A percentile compares a stretch with the other conserved stretches of the same genome.
phyloP scores from a whole-genome alignment of 2,113 vertebrate species.

The chimpanzee (Pan troglodytes) region NHGRI_mPanTro3-v2.1_pri NC_072415.2:28052001-28052500 shows the following conservation, averaged over 20 bases:
- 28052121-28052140: neutral
- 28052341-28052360: neutral
- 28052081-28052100: neutral
- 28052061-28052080: neutral
- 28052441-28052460: neutral
- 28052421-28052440: neutral
- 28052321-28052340: constrained; percentile 36
- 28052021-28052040: neutral
- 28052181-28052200: neutral
- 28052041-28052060: neutral
- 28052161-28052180: neutral
- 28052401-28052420: neutral
- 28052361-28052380: neutral
- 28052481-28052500: neutral
- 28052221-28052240: neutral
- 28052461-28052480: neutral
- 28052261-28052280: neutral
- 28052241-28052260: neutral
- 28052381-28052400: constrained; percentile 4
- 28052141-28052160: neutral
- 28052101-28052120: neutral
- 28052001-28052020: no score
- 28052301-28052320: neutral
- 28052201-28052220: neutral
- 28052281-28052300: neutral